Evolutionary conservation across 2,888 invertebrate species (phyloP), one percentile per base, ranked within the genome.

Genomic region (Pseudoips prasinana): DNA sequence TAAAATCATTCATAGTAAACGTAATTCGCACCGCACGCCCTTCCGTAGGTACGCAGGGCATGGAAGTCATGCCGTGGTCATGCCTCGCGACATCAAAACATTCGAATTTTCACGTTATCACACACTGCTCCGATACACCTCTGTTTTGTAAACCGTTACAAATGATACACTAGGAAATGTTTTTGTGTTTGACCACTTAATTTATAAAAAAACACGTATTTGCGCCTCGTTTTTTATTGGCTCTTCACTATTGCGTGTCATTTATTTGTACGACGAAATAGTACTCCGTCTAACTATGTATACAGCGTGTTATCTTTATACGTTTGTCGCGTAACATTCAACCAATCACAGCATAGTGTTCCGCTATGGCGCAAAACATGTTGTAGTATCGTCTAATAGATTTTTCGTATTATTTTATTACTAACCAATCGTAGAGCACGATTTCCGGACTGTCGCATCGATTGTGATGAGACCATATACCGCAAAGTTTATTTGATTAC

Each of bases 1-100:
- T 87, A 85, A 87, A 87, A 86, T 87, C 87, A 88, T 87, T 88
- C 87, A 87, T 87, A 87, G 85, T 86, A 86, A 86, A 86, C 87
- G 88, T 87, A 87, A 84, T 85, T 73, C 65, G 67, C 73, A 73
- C 61, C 77, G 86, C 85, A 84, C 86, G 84, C 84, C 85, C 87
- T 85, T 84, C 76, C 82, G 79, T 83, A 81, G 67, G 74, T 73
- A 83, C 83, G 81, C 86, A 86, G 86, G 84, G 88, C 88, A 88
- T 88, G 88, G 86, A 78, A 87, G 85, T 88, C 88, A 88, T 84
- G 88, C 87, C 83, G 84, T 81, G 70, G 63, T 73, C 84, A 79
- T 81, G 84, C 80, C 39, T 77, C 58, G 62, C 64, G 63, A 76
- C 69, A 84, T 75, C 87, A 86, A 86, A 88, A 88, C 87, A 87